These are phyloP conservation scores for Oryctes rhinoceros DNA, from an alignment of 1,140 invertebrate genomes.

Conservation along the genomic window DNA sequence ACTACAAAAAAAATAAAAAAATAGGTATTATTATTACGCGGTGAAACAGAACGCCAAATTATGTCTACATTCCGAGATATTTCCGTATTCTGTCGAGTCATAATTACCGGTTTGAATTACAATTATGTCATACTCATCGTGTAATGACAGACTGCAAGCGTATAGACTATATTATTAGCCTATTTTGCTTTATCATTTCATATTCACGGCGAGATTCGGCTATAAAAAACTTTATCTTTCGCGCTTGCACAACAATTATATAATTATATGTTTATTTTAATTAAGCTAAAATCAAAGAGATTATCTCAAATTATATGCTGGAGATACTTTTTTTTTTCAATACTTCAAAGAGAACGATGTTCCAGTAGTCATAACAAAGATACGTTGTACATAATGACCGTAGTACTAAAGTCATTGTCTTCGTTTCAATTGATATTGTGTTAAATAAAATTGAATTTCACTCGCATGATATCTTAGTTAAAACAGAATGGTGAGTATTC, in stretches of 20 bases:
- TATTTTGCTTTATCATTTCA: conserved; percentile 26
- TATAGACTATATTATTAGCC: neutral
- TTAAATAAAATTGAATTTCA: too few species aligned
- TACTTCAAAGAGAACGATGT: neutral
- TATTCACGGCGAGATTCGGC: conserved; percentile 21
- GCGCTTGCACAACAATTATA: conserved; percentile 23
- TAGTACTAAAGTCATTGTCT: too few species aligned
- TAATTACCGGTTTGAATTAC: conserved; percentile 34
- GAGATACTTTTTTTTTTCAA: neutral
- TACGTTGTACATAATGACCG: neutral
- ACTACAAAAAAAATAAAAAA: neutral
- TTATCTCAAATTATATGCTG: conserved; percentile 2
- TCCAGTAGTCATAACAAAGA: neutral
- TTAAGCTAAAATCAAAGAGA: conserved; percentile 20
- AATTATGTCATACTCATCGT: conserved; percentile 32
- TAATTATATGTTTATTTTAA: conserved; percentile 34
- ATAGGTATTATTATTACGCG: neutral
- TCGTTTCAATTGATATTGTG: too few species aligned
- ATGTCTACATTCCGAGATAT: conserved; percentile 30
- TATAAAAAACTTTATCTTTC: conserved; percentile 23
- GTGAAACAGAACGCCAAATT: neutral
- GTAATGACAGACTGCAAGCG: conserved; percentile 19
- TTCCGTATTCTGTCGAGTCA: conserved; percentile 32
- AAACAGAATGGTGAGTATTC: too few species aligned
- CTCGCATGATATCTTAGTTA: too few species aligned